Evolutionary conservation across 2,113 vertebrate genomes (phyloP), one percentile per base, ranked within the genome.

Genomic region (Ochotona curzoniae): DNA sequence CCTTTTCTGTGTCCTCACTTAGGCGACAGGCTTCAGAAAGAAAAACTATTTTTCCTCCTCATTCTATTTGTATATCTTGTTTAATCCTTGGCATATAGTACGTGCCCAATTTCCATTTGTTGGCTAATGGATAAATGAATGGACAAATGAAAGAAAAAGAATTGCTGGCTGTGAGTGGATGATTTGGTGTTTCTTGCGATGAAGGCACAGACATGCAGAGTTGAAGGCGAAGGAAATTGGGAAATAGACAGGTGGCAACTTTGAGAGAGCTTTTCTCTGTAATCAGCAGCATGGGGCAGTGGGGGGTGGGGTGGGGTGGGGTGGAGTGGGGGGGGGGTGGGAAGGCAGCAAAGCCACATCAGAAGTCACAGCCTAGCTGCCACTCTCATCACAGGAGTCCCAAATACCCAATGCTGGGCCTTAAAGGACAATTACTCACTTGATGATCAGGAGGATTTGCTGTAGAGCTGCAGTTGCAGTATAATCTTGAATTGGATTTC

Each of bases 401-500:
- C 80, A 71, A 89, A 47, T 61, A 47, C 83, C 80, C 63, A 74
- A 57, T 20, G 8, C 63, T 32, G 64, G 38, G 51, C 32, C 64
- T 75, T 26, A 81, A 69, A 91, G 51, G 90, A 87, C 70, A 94
- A 93, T 44, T 32, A 82, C 49, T 94, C 57, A 32, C 76, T 93
- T 94, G 28, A 89, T 61, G 51, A 61, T 89, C 86, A 78, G 69
- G 51, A 76, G 26, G 47, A 78, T 60, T 92, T 71, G 20, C 35
- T 82, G 18, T 80, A 38, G 75, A 87, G 82, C 83, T 66, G 74
- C 85, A 94, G 47, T 89, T 84, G 66, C 84, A 85, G 38, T 61
- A 38, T 81, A 84, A 69, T 87, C 78, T 89, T 80, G 51, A 86
- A 75, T 89, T 96, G 83, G 69, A 80, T 92, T 89, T 80, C 63